Evolutionary conservation across 2,113 vertebrate species (phyloP), one percentile per base, ranked within the genome.

Genomic region (Erpornis zantholeuca): DNA sequence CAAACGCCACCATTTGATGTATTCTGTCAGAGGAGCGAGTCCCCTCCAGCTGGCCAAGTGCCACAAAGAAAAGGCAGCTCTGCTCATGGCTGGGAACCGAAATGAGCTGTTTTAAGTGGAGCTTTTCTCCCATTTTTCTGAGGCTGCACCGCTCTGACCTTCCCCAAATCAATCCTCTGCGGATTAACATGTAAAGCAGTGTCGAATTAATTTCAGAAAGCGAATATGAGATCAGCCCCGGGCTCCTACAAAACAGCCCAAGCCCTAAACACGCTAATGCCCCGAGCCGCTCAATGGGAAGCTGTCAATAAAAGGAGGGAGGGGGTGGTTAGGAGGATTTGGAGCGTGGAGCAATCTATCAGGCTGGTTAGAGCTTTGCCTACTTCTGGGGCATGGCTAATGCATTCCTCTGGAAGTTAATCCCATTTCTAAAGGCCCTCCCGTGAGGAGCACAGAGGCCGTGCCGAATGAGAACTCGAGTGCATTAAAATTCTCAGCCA

Each of bases 131-230:
- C 97, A 96, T 98, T 98, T 88, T 98, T 98, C 97, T 96, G 96
- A 96, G 95, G 94, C 96, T 97, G 97, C 97, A 95, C 97, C 77
- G 96, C 97, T 97, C 97, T 98, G 98, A 98, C 98, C 98, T 98
- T 95, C 95, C 96, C 96, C 86, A 97, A 98, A 98, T 98, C 98
- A 98, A 98, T 98, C 98, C 98, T 95, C 93, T 93, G 96, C 68
- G 98, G 98, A 98, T 99, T 98, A 98, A 98, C 98, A 98, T 98
- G 98, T 98, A 98, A 98, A 99, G 98, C 97, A 98, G 98, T 94
- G 95, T 98, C 95, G 98, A 98, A 98, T 98, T 98, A 98, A 98
- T 99, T 98, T 98, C 98, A 98, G 98, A 98, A 98, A 98, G 97
- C 92, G 98, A 98, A 98, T 98, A 97, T 98, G 97, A 98, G 98